A percentile compares a stretch with the other conserved stretches of the same genome.
Conservation (phyloP, 2,113 vertebrate species). For the Elanoides forficatus region DNA sequence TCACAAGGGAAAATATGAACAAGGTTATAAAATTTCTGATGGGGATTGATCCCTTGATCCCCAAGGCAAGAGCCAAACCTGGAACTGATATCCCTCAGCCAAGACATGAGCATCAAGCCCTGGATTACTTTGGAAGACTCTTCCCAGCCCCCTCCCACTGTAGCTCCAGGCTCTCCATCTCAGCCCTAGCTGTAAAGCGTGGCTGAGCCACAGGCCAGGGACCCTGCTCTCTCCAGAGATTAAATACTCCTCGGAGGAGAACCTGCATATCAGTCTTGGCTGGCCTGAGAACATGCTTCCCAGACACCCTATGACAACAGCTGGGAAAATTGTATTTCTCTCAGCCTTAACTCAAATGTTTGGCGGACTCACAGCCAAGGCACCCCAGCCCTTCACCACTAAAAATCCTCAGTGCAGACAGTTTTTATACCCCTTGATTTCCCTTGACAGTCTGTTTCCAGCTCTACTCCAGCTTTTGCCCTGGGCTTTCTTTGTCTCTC, state of each 20-base stretch:
- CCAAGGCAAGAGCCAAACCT: neutral
- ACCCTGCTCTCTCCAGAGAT: neutral
- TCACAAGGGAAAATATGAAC: neutral
- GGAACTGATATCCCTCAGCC: neutral
- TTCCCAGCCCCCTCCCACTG: fast-evolving
- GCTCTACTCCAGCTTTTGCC: neutral
- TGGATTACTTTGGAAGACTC: neutral
- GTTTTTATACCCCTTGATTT: neutral
- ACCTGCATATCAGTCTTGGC: neutral
- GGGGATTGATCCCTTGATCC: fast-evolving
- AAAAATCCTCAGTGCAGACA: neutral
- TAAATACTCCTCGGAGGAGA: neutral
- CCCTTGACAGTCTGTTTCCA: neutral
- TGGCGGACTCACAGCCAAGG: neutral
- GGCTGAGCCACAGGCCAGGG: neutral
- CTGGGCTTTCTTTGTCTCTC: neutral
- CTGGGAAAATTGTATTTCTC: neutral
- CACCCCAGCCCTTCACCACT: neutral
- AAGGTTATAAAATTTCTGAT: neutral
- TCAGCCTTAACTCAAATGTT: neutral
- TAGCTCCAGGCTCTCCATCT: neutral
- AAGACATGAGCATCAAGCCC: neutral
- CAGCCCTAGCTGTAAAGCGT: neutral
- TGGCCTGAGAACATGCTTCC: neutral
- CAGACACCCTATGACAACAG: fast-evolving